Conservation (phyloP, 2,113 vertebrate species). For the Lota lota region DNA sequence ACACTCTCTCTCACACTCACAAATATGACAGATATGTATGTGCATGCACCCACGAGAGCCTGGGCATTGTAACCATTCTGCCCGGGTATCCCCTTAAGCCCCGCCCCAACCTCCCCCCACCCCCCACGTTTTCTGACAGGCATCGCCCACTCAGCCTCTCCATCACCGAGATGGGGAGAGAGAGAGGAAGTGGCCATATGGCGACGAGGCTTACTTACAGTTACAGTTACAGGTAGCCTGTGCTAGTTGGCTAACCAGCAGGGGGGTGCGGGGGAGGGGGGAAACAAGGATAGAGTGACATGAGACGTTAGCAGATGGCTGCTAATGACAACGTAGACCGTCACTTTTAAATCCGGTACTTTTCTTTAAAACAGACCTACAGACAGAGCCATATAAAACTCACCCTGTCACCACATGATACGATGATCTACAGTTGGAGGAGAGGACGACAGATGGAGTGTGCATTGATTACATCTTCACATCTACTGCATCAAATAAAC, state of each 20-base stretch:
- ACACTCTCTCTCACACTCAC: background rate
- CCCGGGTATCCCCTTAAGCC: conserved; percentile 30
- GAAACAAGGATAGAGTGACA: background rate
- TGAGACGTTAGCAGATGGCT: conserved; percentile 54
- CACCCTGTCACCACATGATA: too few species aligned
- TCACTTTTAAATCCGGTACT: too few species aligned
- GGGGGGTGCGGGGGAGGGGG: background rate
- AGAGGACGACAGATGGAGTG: too few species aligned
- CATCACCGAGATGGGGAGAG: conserved; percentile 34
- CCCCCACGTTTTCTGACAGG: conserved; percentile 27
- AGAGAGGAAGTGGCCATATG: conserved; percentile 33
- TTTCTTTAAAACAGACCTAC: too few species aligned
- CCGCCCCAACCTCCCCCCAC: conserved; percentile 18
- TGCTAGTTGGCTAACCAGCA: background rate
- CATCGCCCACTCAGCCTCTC: conserved; percentile 39
- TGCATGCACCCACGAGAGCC: background rate
- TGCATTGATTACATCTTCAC: too few species aligned
- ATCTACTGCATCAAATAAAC: too few species aligned
- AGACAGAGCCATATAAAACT: too few species aligned
- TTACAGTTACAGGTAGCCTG: conserved; percentile 30
- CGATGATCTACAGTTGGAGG: too few species aligned
- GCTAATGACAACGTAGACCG: conserved; percentile 38
- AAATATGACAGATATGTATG: background rate
- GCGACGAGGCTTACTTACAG: conserved; percentile 35
- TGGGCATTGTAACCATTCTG: conserved; percentile 13